These are phyloP conservation scores for Elegia similella DNA, from an alignment of 2,888 invertebrate genomes.

Conservation along the genomic window DNA sequence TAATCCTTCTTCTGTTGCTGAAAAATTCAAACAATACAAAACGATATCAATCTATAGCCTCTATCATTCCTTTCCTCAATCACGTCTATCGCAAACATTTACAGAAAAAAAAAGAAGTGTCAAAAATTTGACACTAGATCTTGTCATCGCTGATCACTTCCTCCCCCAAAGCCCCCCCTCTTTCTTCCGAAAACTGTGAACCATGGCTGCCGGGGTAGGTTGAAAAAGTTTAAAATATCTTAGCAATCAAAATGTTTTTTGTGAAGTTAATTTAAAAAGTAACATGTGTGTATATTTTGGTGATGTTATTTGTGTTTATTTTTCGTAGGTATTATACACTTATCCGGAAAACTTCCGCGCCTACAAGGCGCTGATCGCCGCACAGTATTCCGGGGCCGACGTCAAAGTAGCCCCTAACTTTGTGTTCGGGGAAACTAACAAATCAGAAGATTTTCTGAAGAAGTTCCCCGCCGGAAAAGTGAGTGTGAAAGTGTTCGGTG, in stretches of 20 bases:
- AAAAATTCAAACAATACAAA: no score
- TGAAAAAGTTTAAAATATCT: constrained; percentile 56
- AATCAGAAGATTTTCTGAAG: constrained; percentile 90
- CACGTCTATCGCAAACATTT: no score
- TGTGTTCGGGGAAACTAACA: constrained; percentile 97
- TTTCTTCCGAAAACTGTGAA: constrained; percentile 71
- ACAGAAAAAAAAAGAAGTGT: no score
- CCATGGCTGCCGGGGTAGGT: constrained; percentile 90
- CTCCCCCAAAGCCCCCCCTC: constrained; percentile 36
- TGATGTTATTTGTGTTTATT: constrained; percentile 50
- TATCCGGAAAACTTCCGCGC: constrained; percentile 99
- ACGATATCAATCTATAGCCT: no score
- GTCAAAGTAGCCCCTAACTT: constrained; percentile 92
- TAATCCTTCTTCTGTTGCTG: no score
- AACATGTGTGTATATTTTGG: constrained; percentile 19
- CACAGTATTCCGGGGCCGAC: constrained; percentile 95
- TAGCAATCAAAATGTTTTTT: constrained; percentile 42
- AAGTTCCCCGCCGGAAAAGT: constrained; percentile 99
- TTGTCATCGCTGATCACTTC: constrained; percentile 41
- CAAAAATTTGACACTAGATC: constrained; percentile 19
- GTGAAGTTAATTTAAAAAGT: constrained; percentile 28
- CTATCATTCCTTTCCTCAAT: no score
- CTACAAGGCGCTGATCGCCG: constrained; percentile 98
- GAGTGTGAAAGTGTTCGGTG: constrained; percentile 53
- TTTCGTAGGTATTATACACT: constrained; percentile 96